phyloP scores from a whole-genome alignment of 2,797 vertebrate species.

The Enteromius viviparus region DNA sequence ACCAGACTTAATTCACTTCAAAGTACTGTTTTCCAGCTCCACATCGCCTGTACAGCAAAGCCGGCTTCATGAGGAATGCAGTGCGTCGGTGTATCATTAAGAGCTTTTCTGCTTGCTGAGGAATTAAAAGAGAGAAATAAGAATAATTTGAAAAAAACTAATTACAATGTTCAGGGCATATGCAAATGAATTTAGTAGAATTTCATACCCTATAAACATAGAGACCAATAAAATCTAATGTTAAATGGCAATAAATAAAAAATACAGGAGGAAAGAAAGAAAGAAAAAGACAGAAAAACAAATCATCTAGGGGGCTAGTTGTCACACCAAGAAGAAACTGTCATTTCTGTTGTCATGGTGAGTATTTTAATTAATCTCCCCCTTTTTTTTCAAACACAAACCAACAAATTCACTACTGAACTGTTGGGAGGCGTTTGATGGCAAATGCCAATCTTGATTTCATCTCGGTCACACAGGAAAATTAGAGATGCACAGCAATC shows the following conservation, averaged over 20 bases:
- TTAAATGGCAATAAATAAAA: not conserved
- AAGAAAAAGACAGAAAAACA: not conserved
- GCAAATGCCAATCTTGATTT: not conserved
- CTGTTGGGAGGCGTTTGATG: not conserved
- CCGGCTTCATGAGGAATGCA: constrained; percentile 4
- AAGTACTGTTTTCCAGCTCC: constrained; percentile 22
- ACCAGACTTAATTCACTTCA: not conserved
- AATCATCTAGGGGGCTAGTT: not conserved
- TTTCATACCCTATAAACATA: not conserved
- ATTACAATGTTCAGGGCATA: constrained; percentile 26
- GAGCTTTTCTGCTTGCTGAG: constrained; percentile 9
- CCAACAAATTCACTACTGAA: not conserved
- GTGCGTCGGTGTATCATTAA: constrained; percentile 24
- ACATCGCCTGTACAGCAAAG: not conserved
- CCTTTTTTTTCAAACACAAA: not conserved
- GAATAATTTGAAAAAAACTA: constrained; percentile 20
- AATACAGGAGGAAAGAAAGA: not conserved
- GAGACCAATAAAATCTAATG: constrained; percentile 2
- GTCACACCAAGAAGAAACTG: not conserved
- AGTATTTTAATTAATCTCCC: not conserved
- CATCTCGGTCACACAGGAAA: not conserved
- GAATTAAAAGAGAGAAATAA: constrained; percentile 25
- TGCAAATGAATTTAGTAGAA: not conserved
- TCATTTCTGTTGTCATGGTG: constrained; percentile 22
- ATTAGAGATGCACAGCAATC: not conserved